Base-by-base conservation (phyloP, 2,797 vertebrate genomes). In the Eulemur mongoz region DNA sequence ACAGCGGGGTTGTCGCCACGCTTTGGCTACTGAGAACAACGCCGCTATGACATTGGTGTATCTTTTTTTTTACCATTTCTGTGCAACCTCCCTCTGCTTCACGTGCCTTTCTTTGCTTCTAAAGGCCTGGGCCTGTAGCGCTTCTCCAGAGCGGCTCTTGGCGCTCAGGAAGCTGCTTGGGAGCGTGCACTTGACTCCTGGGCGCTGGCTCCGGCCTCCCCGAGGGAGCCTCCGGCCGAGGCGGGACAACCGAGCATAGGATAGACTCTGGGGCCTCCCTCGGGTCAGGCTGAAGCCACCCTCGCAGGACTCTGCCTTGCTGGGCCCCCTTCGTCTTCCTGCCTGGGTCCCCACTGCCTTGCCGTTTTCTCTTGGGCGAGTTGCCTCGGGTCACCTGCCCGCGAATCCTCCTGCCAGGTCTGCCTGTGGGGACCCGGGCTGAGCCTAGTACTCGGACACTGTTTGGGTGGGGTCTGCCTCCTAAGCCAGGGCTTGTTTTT, bases 201-300 rank as follows among this genome's bases (percentile, higher is more conserved):
- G 61, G 13, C 13, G 61, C 61, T 15, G 23, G 57, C 57, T 32
- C 61, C 30, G 6, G 30, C 61, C 61, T 6, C 5, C 13, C 30
- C 13, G 14, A 15, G 17, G 32, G 32, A 5, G 32, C 63, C 32
- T 3, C 32, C 12, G 2, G 32, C 6, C 6, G 1, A 17, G 15
- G 32, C 15, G 30, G 30, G 6, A 67, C 63, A 18, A 4, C 61
- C n/a, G 6, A 4, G 63, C 17, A 7, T 1, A 7, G 13, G n/a
- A n/a, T 8, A 15, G 15, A n/a, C 63, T 18, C 63, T 15, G 30
- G 32, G 12, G 63, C 14, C 63, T n/a, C 30, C 63, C 14, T 32
- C 15, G 17, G 63, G 23, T 57, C 54, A 23, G 54, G 22, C 63
- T 2, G 30, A n/a, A 8, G 32, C 63, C 32, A 8, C 32, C 63